A percentile compares a stretch with the other conserved stretches of the same genome.
These are phyloP conservation scores for Drosophila dives DNA, from an alignment of 2,888 invertebrate genomes.

Conservation along the genomic window DNA sequence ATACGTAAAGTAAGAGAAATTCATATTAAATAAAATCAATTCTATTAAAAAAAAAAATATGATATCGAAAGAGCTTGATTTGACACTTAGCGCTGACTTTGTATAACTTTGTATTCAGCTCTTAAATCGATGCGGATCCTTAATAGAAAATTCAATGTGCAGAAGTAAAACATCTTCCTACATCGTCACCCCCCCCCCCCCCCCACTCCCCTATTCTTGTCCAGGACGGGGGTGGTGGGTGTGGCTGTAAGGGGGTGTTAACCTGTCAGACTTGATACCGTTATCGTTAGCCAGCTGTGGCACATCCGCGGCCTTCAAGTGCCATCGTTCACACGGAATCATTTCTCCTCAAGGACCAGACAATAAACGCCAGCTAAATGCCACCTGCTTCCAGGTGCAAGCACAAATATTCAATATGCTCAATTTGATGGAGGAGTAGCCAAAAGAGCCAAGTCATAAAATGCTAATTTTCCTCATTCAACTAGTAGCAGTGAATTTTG, in stretches of 20 bases:
- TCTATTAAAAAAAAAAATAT: neutral
- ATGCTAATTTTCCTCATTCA: neutral
- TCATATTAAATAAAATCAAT: neutral
- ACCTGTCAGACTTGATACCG: conserved; percentile 18
- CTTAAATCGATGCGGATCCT: neutral
- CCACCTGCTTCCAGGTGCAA: neutral
- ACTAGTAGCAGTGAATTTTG: neutral
- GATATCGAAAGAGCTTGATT: neutral
- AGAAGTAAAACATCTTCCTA: neutral
- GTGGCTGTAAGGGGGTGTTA: neutral
- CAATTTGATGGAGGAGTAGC: neutral
- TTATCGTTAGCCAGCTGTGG: conserved; percentile 21
- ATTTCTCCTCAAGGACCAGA: neutral
- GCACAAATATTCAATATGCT: neutral
- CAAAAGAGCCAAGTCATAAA: conserved; percentile 3
- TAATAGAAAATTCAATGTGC: neutral
- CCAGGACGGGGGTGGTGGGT: neutral
- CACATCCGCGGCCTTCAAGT: conserved; percentile 35
- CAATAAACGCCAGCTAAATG: neutral
- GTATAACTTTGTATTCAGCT: neutral
- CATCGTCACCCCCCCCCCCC: neutral
- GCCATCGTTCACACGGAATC: conserved; percentile 13
- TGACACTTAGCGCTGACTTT: neutral
- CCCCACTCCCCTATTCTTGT: neutral
- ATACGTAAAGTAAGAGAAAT: neutral